Conservation (phyloP, 2,797 vertebrate genomes). For the Agapornis canus region DNA sequence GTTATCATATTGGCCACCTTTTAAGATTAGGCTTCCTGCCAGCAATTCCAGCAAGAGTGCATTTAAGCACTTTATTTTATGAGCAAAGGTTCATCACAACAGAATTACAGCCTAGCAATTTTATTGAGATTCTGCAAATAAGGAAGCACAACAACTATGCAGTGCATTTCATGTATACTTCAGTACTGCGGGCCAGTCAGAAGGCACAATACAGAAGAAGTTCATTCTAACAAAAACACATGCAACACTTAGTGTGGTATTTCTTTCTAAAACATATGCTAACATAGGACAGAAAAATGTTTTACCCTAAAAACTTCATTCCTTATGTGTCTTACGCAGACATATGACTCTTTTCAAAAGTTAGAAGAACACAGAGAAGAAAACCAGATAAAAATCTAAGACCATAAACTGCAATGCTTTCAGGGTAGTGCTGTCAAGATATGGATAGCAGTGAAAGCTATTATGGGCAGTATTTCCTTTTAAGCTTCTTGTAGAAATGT, state of each 20-base stretch:
- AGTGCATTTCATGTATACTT: accelerated
- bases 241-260: accelerated
- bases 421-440: neutral
- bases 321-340: neutral
- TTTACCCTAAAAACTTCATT: neutral
- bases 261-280: neutral
- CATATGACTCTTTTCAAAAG: neutral
- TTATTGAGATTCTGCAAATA: neutral
- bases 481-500: neutral
- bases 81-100: neutral
- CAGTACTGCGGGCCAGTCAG: neutral
- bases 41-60: neutral
- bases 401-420: neutral
- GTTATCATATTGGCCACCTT: neutral
- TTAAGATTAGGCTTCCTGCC: neutral
- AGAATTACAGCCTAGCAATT: neutral
- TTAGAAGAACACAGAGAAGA: neutral
- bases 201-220: neutral
- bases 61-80: neutral
- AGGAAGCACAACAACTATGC: neutral
- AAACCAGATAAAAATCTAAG: neutral
- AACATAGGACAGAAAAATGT: neutral
- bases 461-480: neutral
- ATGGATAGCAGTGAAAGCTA: neutral
- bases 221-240: neutral